Evolutionary conservation across 2,113 vertebrate species (phyloP).

Genomic region (Nothoprocta pentlandii): DNA sequence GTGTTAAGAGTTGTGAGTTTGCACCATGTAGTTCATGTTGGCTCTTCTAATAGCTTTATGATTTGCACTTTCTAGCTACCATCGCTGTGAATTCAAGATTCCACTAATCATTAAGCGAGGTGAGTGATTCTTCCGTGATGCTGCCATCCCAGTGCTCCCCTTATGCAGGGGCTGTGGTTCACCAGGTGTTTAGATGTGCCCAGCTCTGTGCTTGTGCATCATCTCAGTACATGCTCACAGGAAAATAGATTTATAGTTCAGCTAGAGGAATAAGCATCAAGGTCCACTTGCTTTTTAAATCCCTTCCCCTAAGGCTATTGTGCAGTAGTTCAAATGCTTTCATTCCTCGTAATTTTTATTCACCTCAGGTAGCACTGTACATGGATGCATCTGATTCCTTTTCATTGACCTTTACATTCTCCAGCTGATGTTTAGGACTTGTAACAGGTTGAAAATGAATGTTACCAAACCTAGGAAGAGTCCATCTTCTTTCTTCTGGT

Average conservation of each 20-base stretch:
- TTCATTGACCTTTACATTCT: not conserved
- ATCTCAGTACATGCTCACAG: not conserved
- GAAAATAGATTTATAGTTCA: not conserved
- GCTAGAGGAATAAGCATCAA: not conserved
- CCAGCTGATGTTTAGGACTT: not conserved
- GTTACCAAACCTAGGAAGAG: not conserved
- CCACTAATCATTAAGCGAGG: slow-evolving; percentile 93
- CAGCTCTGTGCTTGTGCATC: not conserved
- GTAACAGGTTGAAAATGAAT: not conserved
- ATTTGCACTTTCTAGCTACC: slow-evolving; percentile 87
- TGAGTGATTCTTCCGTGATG: slow-evolving; percentile 65
- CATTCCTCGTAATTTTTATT: not conserved
- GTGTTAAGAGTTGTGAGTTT: not conserved
- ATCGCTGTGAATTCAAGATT: slow-evolving; percentile 99
- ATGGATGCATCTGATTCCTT: not conserved
- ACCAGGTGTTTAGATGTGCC: not conserved
- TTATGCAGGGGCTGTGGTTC: not conserved
- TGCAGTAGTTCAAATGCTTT: not conserved
- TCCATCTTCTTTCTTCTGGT: not conserved
- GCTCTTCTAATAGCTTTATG: not conserved
- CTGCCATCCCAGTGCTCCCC: not conserved
- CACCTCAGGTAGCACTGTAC: not conserved
- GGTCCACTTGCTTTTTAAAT: not conserved
- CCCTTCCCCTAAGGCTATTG: not conserved
- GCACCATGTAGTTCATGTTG: not conserved